A percentile compares a stretch with the other conserved stretches of the same genome.
Conservation (phyloP, 2,113 vertebrate species). For the Nanger granti region DNA sequence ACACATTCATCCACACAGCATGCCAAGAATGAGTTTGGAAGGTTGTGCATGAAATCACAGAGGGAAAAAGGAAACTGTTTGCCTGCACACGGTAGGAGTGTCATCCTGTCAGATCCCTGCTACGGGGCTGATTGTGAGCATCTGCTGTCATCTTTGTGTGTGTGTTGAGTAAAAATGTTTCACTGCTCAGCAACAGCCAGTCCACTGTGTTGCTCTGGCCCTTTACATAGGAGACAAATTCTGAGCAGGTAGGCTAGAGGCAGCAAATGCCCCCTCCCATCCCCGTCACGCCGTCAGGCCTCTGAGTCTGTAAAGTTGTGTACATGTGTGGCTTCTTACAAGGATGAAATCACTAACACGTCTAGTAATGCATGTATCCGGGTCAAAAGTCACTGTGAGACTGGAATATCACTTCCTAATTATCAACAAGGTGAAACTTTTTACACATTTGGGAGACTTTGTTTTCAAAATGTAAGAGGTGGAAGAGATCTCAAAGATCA, state of each 20-base stretch:
- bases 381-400: not conserved
- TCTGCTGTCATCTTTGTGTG: not conserved
- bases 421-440: not conserved
- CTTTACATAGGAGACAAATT: not conserved
- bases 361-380: not conserved
- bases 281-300: accelerated
- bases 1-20: not conserved
- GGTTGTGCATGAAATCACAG: not conserved
- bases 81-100: not conserved
- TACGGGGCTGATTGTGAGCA: not conserved
- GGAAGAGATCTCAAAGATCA: not conserved
- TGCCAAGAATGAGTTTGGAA: not conserved
- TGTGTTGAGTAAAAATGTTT: not conserved
- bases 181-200: not conserved
- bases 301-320: not conserved
- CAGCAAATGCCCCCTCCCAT: not conserved
- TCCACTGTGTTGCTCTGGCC: not conserved
- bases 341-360: not conserved
- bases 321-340: not conserved
- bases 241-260: not conserved
- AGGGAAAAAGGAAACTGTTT: not conserved
- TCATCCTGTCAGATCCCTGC: not conserved
- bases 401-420: not conserved
- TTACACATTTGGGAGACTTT: not conserved
- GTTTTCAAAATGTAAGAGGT: not conserved